These are phyloP conservation scores for Drosophila kuntzei DNA, from an alignment of 2,888 invertebrate species.

Conservation along the genomic window DNA sequence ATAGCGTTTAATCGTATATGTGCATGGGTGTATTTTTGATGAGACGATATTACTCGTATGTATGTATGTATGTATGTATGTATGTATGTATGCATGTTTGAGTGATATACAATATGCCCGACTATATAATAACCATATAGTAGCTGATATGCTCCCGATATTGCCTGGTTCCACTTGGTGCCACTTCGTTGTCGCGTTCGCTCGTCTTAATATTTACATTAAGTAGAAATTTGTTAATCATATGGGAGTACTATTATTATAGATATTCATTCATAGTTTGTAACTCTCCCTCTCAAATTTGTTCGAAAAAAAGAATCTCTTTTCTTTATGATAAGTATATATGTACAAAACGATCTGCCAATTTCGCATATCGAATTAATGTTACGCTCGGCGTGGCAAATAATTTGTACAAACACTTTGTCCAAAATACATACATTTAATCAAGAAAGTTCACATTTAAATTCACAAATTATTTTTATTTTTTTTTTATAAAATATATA, in stretches of 20 bases:
- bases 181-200: constrained; percentile 39
- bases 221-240: constrained; percentile 78
- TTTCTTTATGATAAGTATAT: constrained; percentile 41
- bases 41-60: constrained; percentile 27
- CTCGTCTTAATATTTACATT: constrained; percentile 82
- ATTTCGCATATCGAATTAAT: constrained; percentile 54
- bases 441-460: too few species aligned
- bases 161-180: constrained; percentile 62
- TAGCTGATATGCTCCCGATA: constrained; percentile 75
- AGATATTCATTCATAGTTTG: constrained; percentile 39
- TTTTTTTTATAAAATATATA: too few species aligned
- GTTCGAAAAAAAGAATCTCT: constrained; percentile 2
- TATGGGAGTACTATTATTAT: constrained; percentile 19
- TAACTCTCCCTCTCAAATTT: constrained; percentile 28
- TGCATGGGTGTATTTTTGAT: constrained; percentile 24
- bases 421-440: not conserved
- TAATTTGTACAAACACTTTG: not conserved
- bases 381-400: constrained; percentile 24
- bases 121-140: constrained; percentile 64
- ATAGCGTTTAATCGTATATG: constrained; percentile 32
- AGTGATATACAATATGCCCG: constrained; percentile 64
- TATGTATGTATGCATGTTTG: constrained; percentile 20
- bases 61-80: too few species aligned
- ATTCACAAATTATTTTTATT: too few species aligned
- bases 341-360: constrained; percentile 61